These are phyloP conservation scores for Cryptocheilus praepositus DNA, from an alignment of 2,888 invertebrate genomes.

Conservation along the genomic window DNA sequence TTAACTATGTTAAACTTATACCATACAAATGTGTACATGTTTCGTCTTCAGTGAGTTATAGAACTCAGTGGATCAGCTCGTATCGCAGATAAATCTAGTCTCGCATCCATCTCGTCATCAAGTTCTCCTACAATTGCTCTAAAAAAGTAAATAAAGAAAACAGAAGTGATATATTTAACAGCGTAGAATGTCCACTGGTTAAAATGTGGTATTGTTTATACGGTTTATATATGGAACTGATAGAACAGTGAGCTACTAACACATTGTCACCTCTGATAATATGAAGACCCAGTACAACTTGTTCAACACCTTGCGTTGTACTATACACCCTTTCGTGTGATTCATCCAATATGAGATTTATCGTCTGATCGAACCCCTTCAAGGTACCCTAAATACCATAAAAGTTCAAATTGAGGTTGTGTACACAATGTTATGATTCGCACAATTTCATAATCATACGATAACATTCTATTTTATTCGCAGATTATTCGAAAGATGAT, in stretches of 20 bases:
- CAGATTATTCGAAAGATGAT: too few relatives aligned
- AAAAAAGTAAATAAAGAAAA: slow-evolving; percentile 57
- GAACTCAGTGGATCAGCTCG: slow-evolving; percentile 90
- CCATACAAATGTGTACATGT: slow-evolving; percentile 10
- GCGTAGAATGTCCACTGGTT: background rate
- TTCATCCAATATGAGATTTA: slow-evolving; percentile 97
- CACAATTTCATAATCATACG: background rate
- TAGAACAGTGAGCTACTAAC: slow-evolving; percentile 76
- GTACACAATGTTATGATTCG: background rate
- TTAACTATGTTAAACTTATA: slow-evolving; percentile 9
- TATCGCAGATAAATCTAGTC: slow-evolving; percentile 86
- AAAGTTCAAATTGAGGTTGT: slow-evolving; percentile 8
- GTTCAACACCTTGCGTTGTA: slow-evolving; percentile 92
- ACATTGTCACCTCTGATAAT: slow-evolving; percentile 99
- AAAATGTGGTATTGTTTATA: too few relatives aligned
- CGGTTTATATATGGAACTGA: too few relatives aligned
- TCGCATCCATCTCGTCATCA: slow-evolving; percentile 88
- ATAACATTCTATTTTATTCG: too few relatives aligned
- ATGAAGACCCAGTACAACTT: slow-evolving; percentile 96
- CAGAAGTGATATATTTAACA: slow-evolving; percentile 13
- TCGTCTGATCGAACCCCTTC: slow-evolving; percentile 99
- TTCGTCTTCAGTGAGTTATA: slow-evolving; percentile 81
- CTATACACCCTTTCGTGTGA: slow-evolving; percentile 99
- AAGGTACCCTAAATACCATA: slow-evolving; percentile 85
- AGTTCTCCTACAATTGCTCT: slow-evolving; percentile 89